Evolutionary conservation across 2,113 vertebrate genomes (phyloP), one percentile per base, ranked within the genome.

Genomic region (Ornithorhynchus anatinus): DNA sequence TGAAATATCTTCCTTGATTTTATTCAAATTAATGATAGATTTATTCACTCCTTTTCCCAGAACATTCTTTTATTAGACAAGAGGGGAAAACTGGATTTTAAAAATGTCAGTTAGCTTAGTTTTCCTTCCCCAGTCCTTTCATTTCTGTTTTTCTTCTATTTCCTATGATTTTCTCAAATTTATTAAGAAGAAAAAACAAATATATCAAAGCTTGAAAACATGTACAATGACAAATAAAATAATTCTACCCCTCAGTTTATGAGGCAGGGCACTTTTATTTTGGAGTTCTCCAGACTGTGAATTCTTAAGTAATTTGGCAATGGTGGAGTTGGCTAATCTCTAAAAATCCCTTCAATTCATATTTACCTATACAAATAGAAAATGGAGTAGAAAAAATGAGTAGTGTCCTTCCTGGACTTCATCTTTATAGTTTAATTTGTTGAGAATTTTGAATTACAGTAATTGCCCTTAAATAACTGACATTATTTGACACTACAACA

Each of bases 391-490:
- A 86, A 88, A 87, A 90, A 92, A 82, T 82, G 78, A 82, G 86
- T 77, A 88, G 77, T 72, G 85, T 91, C 88, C 86, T 92, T 87
- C 81, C 86, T 92, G 93, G 91, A 84, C 88, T 89, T 84, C 77
- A 79, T 91, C 92, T 92, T 93, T 93, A 91, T 91, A 89, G 89
- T 93, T 94, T 94, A 94, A 94, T 94, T 94, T 94, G 93, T 92
- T 93, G 92, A 92, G 92, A 94, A 93, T 94, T 93, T 93, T 91
- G 94, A 94, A 94, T 94, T 94, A 94, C 88, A 94, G 93, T 94
- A 94, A 94, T 94, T 94, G 89, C 91, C 91, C 92, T 94, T 90
- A 94, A 94, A 92, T 92, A 92, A 92, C 92, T 94, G 94, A 93
- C 94, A 94, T 93, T 93, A 94, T 94, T 94, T 93, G 94, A 93